A percentile compares a stretch with the other conserved stretches of the same genome.
These are phyloP conservation scores for Nycticorax nycticorax DNA, from an alignment of 2,113 vertebrate species.

Conservation along the genomic window DNA sequence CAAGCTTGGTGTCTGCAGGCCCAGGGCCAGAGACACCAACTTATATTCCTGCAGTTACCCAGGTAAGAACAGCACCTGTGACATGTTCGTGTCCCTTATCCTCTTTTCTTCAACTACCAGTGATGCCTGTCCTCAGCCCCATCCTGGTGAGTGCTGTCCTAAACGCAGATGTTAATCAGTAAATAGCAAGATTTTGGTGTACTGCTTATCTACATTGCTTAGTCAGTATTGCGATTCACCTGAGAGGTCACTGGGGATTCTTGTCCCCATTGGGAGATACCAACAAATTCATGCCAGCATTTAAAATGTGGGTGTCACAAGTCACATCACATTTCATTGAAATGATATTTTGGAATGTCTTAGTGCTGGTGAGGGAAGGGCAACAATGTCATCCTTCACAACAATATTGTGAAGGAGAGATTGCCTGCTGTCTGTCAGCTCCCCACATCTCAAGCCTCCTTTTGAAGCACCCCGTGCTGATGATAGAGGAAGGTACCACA, in stretches of 20 bases:
- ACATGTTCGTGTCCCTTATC: neutral
- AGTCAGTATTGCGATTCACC: neutral
- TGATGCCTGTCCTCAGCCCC: neutral
- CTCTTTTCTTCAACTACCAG: neutral
- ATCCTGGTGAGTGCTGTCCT: neutral
- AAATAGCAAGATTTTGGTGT: neutral
- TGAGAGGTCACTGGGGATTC: neutral
- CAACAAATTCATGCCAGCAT: neutral
- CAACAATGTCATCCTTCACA: neutral
- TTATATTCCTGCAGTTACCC: neutral
- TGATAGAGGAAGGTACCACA: neutral
- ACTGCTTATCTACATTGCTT: neutral
- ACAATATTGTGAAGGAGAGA: neutral
- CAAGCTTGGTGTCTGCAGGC: neutral
- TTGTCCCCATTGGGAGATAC: neutral
- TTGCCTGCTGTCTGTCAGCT: neutral
- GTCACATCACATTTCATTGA: neutral
- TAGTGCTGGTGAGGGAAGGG: neutral
- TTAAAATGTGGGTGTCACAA: neutral
- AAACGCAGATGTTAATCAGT: neutral
- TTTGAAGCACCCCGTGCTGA: neutral
- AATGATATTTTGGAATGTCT: neutral
- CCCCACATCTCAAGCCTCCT: neutral
- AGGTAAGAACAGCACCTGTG: neutral
- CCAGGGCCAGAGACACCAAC: neutral